Conservation (phyloP, 2,888 invertebrate species). For the Apodemia duryi region DNA sequence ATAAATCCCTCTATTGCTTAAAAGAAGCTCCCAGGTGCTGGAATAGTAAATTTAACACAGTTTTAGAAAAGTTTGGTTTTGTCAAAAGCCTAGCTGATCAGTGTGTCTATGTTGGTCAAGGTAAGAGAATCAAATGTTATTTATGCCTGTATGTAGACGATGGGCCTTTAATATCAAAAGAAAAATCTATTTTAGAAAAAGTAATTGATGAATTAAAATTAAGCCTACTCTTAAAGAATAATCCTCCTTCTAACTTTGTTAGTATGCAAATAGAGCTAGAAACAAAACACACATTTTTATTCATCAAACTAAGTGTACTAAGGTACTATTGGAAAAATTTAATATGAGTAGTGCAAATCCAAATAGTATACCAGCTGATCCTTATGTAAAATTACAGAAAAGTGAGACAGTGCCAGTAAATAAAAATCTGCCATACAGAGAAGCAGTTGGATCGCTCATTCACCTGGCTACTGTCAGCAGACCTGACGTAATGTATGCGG, state of each 20-base stretch:
- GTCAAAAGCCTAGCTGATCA: constrained; percentile 28
- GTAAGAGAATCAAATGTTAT: constrained; percentile 25
- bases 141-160: constrained; percentile 23
- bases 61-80: constrained; percentile 15
- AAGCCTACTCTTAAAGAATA: constrained; percentile 23
- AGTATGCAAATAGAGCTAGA: constrained; percentile 27
- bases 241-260: constrained; percentile 23
- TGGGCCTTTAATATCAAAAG: constrained; percentile 25
- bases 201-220: constrained; percentile 23
- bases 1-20: constrained; percentile 28
- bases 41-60: constrained; percentile 32
- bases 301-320: not conserved
- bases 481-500: too few relatives aligned
- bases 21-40: constrained; percentile 33
- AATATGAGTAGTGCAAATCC: not conserved
- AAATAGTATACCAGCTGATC: not conserved
- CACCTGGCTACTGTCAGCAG: not conserved
- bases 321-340: not conserved
- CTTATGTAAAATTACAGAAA: not conserved
- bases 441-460: not conserved
- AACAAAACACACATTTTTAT: constrained; percentile 1
- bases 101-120: constrained; percentile 29
- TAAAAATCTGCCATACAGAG: not conserved
- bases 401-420: not conserved
- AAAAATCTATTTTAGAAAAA: constrained; percentile 13